A percentile compares a stretch with the other conserved stretches of the same genome.
Conservation (phyloP, 1,140 invertebrate genomes). For the Ceratoteleas bidentatus region DNA sequence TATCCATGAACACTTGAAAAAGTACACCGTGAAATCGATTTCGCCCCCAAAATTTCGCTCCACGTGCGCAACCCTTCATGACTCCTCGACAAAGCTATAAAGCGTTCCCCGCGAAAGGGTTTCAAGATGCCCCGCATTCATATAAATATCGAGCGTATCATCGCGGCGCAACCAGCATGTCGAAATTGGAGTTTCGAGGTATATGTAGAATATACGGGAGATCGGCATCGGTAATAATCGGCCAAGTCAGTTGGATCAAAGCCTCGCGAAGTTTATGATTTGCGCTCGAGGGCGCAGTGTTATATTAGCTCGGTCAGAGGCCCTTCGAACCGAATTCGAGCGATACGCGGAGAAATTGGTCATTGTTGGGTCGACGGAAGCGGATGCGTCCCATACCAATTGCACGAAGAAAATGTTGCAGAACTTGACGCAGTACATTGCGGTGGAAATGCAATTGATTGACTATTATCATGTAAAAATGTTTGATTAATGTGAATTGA, state of each 20-base stretch:
- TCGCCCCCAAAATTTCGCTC: too few species aligned
- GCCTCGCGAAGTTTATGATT: constrained; percentile 63
- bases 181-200: constrained; percentile 53
- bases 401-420: constrained; percentile 26
- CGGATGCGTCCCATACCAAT: constrained; percentile 20
- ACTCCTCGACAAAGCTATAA: too few species aligned
- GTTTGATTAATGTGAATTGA: too few species aligned
- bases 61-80: too few species aligned
- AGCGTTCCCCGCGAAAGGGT: too few species aligned
- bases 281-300: constrained; percentile 52
- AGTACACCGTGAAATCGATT: too few species aligned
- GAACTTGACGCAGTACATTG: constrained; percentile 17
- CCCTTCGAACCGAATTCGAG: constrained; percentile 62
- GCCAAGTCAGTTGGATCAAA: constrained; percentile 63
- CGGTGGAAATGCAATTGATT: too few species aligned
- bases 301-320: constrained; percentile 63
- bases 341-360: constrained; percentile 60
- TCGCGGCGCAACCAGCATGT: constrained; percentile 17
- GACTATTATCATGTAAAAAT: too few species aligned
- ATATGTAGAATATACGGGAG: constrained; percentile 29
- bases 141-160: constrained; percentile 26
- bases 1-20: too few species aligned
- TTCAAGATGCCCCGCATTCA: background rate
- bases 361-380: constrained; percentile 57
- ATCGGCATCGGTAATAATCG: constrained; percentile 63